A percentile compares a stretch with the other conserved stretches of the same genome.
Evolutionary conservation across 2,888 invertebrate species (phyloP).

Genomic region (Chloroclystis v-ata): DNA sequence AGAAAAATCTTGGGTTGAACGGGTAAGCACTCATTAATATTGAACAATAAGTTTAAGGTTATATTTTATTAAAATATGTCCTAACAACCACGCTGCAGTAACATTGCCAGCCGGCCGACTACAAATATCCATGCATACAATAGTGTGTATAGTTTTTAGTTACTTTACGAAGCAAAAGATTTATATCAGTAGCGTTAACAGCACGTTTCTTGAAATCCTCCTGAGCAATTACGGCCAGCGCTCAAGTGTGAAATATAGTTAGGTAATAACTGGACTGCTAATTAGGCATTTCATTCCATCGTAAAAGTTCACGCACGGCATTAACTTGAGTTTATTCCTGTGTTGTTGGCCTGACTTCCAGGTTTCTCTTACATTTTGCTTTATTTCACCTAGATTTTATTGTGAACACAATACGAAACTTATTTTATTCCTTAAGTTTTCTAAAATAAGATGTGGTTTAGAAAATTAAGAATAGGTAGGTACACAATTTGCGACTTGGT

Average conservation of each 20-base stretch:
- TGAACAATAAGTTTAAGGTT: not conserved
- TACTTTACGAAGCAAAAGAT: constrained; percentile 13
- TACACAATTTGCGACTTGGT: too few relatives aligned
- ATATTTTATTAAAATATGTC: constrained; percentile 1
- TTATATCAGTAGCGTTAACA: constrained; percentile 22
- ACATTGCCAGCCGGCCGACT: too few relatives aligned
- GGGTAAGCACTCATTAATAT: too few relatives aligned
- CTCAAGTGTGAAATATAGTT: constrained; percentile 41
- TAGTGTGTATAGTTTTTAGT: constrained; percentile 8
- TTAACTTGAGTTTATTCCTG: constrained; percentile 28
- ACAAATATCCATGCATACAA: constrained; percentile 10
- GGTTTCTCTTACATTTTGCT: constrained; percentile 19
- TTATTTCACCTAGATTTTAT: constrained; percentile 7
- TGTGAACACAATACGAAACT: not conserved
- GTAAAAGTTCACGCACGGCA: constrained; percentile 34
- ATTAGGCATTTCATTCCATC: constrained; percentile 40
- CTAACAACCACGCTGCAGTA: too few relatives aligned
- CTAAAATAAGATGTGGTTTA: too few relatives aligned
- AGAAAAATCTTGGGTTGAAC: too few relatives aligned
- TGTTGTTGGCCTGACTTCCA: constrained; percentile 34
- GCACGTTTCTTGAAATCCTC: constrained; percentile 26
- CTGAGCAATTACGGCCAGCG: constrained; percentile 34
- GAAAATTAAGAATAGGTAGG: too few relatives aligned
- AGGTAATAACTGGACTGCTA: constrained; percentile 38
- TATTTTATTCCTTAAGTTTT: not conserved